Evolutionary conservation across 2,797 vertebrate genomes (phyloP), one percentile per base, ranked within the genome.

Genomic region (Tenualosa thibaudeaui): DNA sequence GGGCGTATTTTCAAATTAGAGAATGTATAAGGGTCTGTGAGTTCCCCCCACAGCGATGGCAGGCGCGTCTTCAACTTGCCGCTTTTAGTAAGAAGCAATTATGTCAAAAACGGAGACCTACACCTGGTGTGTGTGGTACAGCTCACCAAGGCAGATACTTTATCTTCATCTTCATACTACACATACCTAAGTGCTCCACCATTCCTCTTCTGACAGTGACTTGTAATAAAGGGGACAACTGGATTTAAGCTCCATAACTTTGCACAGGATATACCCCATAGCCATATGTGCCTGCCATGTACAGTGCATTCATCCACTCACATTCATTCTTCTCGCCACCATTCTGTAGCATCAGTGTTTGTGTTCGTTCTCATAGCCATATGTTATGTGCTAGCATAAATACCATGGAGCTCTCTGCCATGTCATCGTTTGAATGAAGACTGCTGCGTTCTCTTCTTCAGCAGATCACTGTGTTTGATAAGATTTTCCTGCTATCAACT

Each of bases 1-100:
- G 71, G 40, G 37, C 71, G 3, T 46, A 78, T 78, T 78, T 78
- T 78, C 40, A 78, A 78, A 78, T 78, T 78, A 46, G 87, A 90
- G 88, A 87, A 83, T 84, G 87, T 88, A 90, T 89, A 89, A 84
- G 60, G 85, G 90, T 87, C 89, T 85, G 82, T 85, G 86, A 84
- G 5, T 56, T 17, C 40, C 71, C 19, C 71, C 65, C 40, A 13
- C 15, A 46, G 40, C 17, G 37, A 78, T 46, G 71, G 40, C 40
- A 7, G 40, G 8, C 40, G 37, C 65, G 5, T 19, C 71, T 78
- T 17, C 7, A 1, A 78, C 37, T 22, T 78, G 71, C 71, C 46
- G 71, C 40, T 40, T 43, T 78, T 46, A 46, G 37, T 46, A 46
- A 2, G 71, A 46, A 40, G 71, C 71, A 78, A 78, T 78, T 46